phyloP scores from a whole-genome alignment of 1,140 invertebrate species.

The Heliothis subflexa region DNA sequence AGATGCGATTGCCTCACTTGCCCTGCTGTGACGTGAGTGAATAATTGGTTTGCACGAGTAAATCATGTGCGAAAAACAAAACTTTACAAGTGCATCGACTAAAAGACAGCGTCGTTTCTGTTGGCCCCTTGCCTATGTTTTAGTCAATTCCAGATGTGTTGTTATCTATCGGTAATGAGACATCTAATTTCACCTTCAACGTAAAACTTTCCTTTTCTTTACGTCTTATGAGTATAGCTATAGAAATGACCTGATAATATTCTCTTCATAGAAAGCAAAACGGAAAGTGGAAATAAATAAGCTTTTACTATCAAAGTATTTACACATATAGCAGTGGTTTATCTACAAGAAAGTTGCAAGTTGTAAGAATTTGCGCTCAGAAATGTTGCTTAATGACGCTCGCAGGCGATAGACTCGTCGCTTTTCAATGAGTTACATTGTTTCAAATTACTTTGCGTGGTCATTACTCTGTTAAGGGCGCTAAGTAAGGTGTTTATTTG shows the following conservation, averaged over 20 bases:
- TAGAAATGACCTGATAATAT: neutral
- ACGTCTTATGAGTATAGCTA: too few relatives aligned
- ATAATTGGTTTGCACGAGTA: conserved; percentile 51
- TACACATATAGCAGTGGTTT: conserved; percentile 16
- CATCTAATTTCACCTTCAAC: too few relatives aligned
- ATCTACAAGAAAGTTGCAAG: conserved; percentile 32
- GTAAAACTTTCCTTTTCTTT: too few relatives aligned
- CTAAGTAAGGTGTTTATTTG: neutral
- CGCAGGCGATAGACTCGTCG: neutral
- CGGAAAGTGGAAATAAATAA: neutral
- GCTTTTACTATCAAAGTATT: neutral
- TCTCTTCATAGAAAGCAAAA: neutral
- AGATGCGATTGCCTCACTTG: conserved; percentile 44
- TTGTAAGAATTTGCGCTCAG: conserved; percentile 11
- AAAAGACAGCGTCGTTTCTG: conserved; percentile 1
- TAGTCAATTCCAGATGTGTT: neutral
- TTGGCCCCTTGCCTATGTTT: neutral
- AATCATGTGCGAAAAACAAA: conserved; percentile 36
- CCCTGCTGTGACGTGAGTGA: conserved; percentile 38
- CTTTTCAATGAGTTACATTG: conserved; percentile 15
- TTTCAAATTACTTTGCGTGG: conserved; percentile 30
- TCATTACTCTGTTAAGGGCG: neutral
- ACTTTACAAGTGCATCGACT: neutral
- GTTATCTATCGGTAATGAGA: too few relatives aligned
- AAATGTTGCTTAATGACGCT: conserved; percentile 35